Percentiles rank a stretch among this genome's conserved stretches.
phyloP scores from a whole-genome alignment of 1,140 invertebrate species.

The Apis dorsata region DNA sequence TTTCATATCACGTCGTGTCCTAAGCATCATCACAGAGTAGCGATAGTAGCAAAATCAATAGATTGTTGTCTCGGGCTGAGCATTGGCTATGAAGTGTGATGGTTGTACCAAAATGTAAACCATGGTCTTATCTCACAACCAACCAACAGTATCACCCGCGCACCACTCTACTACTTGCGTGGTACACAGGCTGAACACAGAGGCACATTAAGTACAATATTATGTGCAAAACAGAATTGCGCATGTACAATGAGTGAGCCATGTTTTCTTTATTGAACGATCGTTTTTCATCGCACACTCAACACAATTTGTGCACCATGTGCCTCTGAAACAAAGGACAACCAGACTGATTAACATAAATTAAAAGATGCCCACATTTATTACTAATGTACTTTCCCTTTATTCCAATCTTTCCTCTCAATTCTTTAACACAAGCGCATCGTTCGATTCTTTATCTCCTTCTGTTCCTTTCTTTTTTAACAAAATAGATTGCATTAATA shows the following conservation, averaged over 20 bases:
- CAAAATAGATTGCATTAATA: conserved; percentile 65
- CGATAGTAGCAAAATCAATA: conserved; percentile 80
- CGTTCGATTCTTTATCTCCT: background rate
- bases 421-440: conserved; percentile 68
- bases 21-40: conserved; percentile 76
- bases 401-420: conserved; percentile 63
- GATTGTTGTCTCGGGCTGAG: conserved; percentile 79
- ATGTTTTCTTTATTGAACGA: conserved; percentile 67
- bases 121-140: conserved; percentile 71
- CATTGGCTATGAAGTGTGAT: conserved; percentile 75
- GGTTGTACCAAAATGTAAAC: conserved; percentile 69
- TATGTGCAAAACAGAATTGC: conserved; percentile 60
- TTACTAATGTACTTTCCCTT: conserved; percentile 47
- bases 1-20: conserved; percentile 75
- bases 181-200: conserved; percentile 77
- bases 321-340: conserved; percentile 89
- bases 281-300: conserved; percentile 78
- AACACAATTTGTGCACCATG: conserved; percentile 82
- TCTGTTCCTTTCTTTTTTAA: background rate
- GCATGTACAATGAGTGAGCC: conserved; percentile 79
- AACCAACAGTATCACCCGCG: conserved; percentile 73
- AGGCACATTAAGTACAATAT: conserved; percentile 77
- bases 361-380: conserved; percentile 76
- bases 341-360: conserved; percentile 83
- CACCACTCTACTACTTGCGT: conserved; percentile 70